phyloP scores from a whole-genome alignment of 2,113 vertebrate species.

The Antennarius striatus region DNA sequence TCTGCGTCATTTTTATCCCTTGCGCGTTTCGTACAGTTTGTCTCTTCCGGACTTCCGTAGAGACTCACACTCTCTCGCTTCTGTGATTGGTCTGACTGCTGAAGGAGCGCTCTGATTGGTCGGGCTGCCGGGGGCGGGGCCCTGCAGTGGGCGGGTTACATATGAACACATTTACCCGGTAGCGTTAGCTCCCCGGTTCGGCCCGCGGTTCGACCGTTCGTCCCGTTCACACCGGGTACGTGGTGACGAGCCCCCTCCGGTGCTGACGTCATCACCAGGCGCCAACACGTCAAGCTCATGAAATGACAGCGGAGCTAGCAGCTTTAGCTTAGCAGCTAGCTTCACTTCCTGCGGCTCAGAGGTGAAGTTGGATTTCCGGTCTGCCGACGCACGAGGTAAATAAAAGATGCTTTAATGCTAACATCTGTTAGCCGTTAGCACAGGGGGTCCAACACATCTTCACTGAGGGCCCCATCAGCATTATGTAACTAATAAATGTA shows the following conservation, averaged over 20 bases:
- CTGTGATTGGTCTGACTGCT: conserved; percentile 32
- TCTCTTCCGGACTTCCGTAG: conserved; percentile 8
- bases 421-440: too few relatives aligned
- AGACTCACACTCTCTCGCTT: not conserved
- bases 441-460: too few relatives aligned
- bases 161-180: too few relatives aligned
- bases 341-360: not conserved
- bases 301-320: not conserved
- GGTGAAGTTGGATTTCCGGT: too few relatives aligned
- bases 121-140: not conserved
- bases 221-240: not conserved
- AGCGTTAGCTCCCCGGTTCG: too few relatives aligned
- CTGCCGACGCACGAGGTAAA: too few relatives aligned
- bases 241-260: rapidly evolving
- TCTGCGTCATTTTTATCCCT: too few relatives aligned
- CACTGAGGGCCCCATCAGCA: too few relatives aligned
- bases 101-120: conserved; percentile 44
- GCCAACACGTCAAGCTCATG: not conserved
- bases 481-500: too few relatives aligned
- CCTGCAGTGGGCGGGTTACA: not conserved
- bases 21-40: conserved; percentile 37
- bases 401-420: too few relatives aligned
- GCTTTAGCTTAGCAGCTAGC: conserved; percentile 46
- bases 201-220: not conserved
- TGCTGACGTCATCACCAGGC: not conserved